These are phyloP conservation scores for Megalonaias nervosa DNA, from an alignment of 1,140 invertebrate genomes.

Conservation along the genomic window DNA sequence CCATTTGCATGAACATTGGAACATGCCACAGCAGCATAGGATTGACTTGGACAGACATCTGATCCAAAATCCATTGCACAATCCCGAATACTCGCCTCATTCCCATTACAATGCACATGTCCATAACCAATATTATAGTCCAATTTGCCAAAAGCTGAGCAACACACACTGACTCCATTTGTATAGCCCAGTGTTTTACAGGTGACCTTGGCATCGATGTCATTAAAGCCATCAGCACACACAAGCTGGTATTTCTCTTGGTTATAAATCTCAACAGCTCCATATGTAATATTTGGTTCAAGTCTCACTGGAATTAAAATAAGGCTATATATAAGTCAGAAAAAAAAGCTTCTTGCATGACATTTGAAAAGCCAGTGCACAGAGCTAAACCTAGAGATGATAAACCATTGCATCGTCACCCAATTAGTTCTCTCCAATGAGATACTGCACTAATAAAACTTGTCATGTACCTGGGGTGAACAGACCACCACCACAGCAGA, in stretches of 20 bases:
- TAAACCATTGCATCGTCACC: too few relatives aligned
- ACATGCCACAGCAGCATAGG: constrained; percentile 48
- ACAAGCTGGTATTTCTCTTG: constrained; percentile 36
- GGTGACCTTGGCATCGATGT: constrained; percentile 42
- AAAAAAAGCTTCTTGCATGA: too few relatives aligned
- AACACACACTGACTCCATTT: constrained; percentile 40
- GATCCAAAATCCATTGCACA: constrained; percentile 15
- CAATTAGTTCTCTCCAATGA: too few relatives aligned
- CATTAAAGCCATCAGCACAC: constrained; percentile 51
- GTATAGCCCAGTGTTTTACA: constrained; percentile 34
- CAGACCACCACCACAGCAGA: too few relatives aligned
- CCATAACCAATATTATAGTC: constrained; percentile 23
- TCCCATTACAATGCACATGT: constrained; percentile 33
- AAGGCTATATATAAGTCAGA: not conserved
- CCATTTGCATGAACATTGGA: constrained; percentile 23
- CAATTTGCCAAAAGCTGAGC: constrained; percentile 38
- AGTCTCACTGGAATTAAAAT: constrained; percentile 39
- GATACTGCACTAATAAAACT: too few relatives aligned
- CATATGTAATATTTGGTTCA: constrained; percentile 40
- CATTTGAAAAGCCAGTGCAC: too few relatives aligned
- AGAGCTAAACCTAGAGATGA: too few relatives aligned
- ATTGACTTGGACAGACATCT: constrained; percentile 28
- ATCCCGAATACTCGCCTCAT: constrained; percentile 34
- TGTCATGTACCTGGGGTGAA: too few relatives aligned
- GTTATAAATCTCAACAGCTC: constrained; percentile 42